These are phyloP conservation scores for Chionoecetes opilio DNA, from an alignment of 1,140 invertebrate genomes.

Conservation along the genomic window DNA sequence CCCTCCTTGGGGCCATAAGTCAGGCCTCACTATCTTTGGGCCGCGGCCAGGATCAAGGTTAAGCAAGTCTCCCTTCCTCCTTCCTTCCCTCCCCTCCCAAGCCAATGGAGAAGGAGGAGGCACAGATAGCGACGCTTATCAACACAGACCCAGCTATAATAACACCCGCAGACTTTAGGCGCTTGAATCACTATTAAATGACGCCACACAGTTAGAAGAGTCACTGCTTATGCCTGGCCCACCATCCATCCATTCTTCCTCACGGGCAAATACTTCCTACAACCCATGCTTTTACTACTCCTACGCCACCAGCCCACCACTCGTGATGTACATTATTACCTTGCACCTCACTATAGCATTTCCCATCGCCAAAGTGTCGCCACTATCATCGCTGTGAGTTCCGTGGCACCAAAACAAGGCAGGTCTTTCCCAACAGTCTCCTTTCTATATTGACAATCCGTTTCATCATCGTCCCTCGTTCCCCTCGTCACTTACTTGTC, in stretches of 20 bases:
- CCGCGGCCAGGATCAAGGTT: constrained; percentile 14
- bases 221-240: not conserved
- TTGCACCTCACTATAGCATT: not conserved
- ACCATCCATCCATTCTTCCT: not conserved
- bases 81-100: not conserved
- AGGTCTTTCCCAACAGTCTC: not conserved
- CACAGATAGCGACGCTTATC: constrained; percentile 34
- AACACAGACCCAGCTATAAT: constrained; percentile 17
- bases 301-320: not conserved
- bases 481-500: constrained; percentile 12
- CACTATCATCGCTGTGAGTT: not conserved
- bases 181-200: not conserved
- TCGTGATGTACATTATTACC: not conserved
- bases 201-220: not conserved
- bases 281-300: not conserved
- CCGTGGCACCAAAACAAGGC: not conserved
- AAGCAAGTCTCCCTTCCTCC: not conserved
- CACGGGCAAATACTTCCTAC: not conserved
- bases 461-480: constrained; percentile 33
- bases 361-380: not conserved
- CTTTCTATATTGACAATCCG: not conserved
- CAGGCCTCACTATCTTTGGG: constrained; percentile 5
- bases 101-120: not conserved
- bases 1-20: constrained; percentile 3
- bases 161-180: constrained; percentile 23